Evolutionary conservation across 2,888 invertebrate species (phyloP).

Genomic region (Aleiodes alternator): DNA sequence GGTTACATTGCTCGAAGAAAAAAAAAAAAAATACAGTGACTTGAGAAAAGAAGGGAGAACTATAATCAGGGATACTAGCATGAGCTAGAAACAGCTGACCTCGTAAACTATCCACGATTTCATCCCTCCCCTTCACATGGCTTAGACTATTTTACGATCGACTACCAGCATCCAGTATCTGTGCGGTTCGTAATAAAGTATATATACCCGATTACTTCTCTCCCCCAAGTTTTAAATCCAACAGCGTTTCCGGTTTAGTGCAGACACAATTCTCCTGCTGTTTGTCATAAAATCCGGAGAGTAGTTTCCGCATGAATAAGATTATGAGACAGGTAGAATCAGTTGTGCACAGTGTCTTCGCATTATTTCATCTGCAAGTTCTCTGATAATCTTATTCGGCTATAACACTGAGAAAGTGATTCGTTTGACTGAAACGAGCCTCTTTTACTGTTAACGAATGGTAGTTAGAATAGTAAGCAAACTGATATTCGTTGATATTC

Average conservation of each 20-base stretch:
- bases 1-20: too few species aligned
- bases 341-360: too few species aligned
- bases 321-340: not conserved
- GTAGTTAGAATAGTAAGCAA: too few species aligned
- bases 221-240: constrained; percentile 4
- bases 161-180: constrained; percentile 22
- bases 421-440: too few species aligned
- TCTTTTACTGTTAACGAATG: too few species aligned
- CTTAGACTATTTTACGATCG: constrained; percentile 37
- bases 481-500: too few species aligned
- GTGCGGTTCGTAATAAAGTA: constrained; percentile 21
- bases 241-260: constrained; percentile 14
- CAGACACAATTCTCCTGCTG: not conserved
- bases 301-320: not conserved
- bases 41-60: constrained; percentile 13
- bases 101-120: constrained; percentile 37
- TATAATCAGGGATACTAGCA: constrained; percentile 32
- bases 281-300: not conserved
- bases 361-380: not conserved
- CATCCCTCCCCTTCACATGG: not conserved
- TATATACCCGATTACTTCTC: constrained; percentile 10
- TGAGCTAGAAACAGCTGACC: constrained; percentile 34
- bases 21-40: not conserved
- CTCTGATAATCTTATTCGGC: not conserved
- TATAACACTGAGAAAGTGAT: not conserved